These are phyloP conservation scores for Musca vetustissima DNA, from an alignment of 1,140 invertebrate genomes.

Conservation along the genomic window DNA sequence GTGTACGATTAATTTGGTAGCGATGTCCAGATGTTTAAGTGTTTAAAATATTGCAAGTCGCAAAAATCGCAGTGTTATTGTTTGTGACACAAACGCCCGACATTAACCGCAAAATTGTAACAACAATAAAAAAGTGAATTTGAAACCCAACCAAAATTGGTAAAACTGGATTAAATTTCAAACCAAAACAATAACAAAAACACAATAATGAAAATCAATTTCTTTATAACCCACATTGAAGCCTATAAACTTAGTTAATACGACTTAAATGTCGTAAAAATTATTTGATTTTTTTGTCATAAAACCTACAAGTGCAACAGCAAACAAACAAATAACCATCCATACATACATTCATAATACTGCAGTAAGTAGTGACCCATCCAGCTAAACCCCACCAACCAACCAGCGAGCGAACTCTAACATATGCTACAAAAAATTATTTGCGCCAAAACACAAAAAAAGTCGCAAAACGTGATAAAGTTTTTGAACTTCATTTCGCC, in stretches of 20 bases:
- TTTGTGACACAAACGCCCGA: background rate
- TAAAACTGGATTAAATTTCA: background rate
- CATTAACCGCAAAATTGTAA: too few relatives aligned
- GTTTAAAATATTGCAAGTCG: background rate
- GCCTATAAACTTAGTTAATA: background rate
- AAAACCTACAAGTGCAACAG: background rate
- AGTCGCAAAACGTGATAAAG: background rate
- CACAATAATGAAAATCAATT: background rate
- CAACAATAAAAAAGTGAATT: background rate
- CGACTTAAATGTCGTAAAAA: constrained; percentile 12
- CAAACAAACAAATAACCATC: background rate
- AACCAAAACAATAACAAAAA: background rate
- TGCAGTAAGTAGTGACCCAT: background rate
- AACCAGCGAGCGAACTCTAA: background rate
- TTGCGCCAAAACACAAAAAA: too few relatives aligned
- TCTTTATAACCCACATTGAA: background rate
- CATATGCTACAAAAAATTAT: background rate
- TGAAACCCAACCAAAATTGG: background rate
- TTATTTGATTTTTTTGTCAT: too few relatives aligned
- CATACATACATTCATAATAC: background rate
- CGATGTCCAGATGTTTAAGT: background rate
- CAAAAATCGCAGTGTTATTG: constrained; percentile 9
- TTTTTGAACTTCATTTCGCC: background rate
- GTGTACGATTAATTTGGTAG: too few relatives aligned
- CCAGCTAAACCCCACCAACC: background rate